Percentiles rank a stretch among this genome's conserved stretches.
Evolutionary conservation across 1,140 invertebrate species (phyloP).

Genomic region (Pseudomyrmex dendroicus): DNA sequence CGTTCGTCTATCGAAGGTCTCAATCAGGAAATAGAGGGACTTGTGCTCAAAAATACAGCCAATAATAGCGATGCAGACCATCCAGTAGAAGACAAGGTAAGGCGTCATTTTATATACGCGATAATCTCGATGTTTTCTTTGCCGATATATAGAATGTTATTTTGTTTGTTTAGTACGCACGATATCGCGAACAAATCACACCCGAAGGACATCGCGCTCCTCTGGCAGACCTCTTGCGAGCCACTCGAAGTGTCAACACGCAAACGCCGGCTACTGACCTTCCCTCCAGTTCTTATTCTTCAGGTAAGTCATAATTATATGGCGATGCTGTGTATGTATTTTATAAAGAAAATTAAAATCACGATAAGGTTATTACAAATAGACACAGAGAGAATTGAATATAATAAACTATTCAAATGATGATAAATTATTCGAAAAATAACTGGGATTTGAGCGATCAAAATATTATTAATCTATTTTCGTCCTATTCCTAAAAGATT

Average conservation of each 20-base stretch:
- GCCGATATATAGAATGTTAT: slow-evolving; percentile 1
- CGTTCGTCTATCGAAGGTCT: slow-evolving; percentile 93
- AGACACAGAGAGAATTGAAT: neutral
- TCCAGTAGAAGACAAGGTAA: slow-evolving; percentile 82
- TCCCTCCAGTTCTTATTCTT: slow-evolving; percentile 86
- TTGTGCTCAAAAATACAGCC: slow-evolving; percentile 86
- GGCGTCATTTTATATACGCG: neutral
- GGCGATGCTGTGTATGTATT: neutral
- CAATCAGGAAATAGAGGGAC: slow-evolving; percentile 93
- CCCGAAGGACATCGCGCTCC: slow-evolving; percentile 94
- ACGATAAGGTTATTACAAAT: slow-evolving; percentile 1
- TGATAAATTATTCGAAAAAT: slow-evolving; percentile 24
- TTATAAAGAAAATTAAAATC: neutral
- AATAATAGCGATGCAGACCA: slow-evolving; percentile 82
- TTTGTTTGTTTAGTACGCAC: slow-evolving; percentile 78
- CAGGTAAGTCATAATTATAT: slow-evolving; percentile 81
- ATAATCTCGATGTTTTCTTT: neutral
- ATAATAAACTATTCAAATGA: neutral
- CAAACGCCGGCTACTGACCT: slow-evolving; percentile 90
- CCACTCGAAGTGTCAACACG: slow-evolving; percentile 91
- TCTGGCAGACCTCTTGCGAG: slow-evolving; percentile 90
- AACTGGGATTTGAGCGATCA: neutral
- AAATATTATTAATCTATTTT: slow-evolving; percentile 9
- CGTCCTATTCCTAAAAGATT: neutral
- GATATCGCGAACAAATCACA: slow-evolving; percentile 86